Percentiles rank a stretch among this genome's conserved stretches.
Conservation (phyloP, 2,797 vertebrate genomes). For the Craterocephalus amniculus region DNA sequence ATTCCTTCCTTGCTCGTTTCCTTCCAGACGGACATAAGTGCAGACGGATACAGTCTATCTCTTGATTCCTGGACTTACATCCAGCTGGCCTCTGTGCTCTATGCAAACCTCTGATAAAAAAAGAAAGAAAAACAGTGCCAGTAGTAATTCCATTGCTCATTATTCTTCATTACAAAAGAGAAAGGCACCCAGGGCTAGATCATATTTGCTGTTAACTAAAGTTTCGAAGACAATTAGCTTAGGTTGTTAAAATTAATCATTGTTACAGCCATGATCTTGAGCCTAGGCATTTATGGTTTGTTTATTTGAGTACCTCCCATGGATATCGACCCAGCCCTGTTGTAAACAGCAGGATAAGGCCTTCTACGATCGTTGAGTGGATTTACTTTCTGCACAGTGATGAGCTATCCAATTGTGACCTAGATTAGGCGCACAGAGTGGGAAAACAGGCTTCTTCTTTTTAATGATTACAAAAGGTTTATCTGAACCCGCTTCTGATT, state of each 20-base stretch:
- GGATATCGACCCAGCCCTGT: conserved; percentile 69
- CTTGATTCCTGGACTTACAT: conserved; percentile 62
- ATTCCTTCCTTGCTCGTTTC: conserved; percentile 60
- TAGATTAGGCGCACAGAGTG: conserved; percentile 55
- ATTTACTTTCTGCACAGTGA: conserved; percentile 66
- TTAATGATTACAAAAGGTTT: conserved; percentile 48
- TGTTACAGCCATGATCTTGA: conserved; percentile 70
- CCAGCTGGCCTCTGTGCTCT: conserved; percentile 54
- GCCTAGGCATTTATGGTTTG: conserved; percentile 77
- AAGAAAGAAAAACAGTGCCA: conserved; percentile 50
- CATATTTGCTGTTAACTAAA: conserved; percentile 82
- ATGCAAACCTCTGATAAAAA: conserved; percentile 52
- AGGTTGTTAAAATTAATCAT: conserved; percentile 83
- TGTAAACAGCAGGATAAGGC: conserved; percentile 73
- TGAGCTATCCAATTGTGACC: conserved; percentile 67
- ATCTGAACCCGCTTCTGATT: conserved; percentile 47
- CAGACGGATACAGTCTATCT: conserved; percentile 60
- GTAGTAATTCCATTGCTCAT: conserved; percentile 72
- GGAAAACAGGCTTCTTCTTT: conserved; percentile 35
- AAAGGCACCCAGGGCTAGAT: conserved; percentile 74
- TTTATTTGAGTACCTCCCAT: conserved; percentile 72
- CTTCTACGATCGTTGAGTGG: conserved; percentile 61
- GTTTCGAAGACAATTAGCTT: conserved; percentile 82
- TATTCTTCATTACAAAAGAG: conserved; percentile 78
- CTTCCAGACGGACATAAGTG: conserved; percentile 62